A percentile compares a stretch with the other conserved stretches of the same genome.
phyloP scores from a whole-genome alignment of 2,113 vertebrate species.

The Zosterops pallidus region DNA sequence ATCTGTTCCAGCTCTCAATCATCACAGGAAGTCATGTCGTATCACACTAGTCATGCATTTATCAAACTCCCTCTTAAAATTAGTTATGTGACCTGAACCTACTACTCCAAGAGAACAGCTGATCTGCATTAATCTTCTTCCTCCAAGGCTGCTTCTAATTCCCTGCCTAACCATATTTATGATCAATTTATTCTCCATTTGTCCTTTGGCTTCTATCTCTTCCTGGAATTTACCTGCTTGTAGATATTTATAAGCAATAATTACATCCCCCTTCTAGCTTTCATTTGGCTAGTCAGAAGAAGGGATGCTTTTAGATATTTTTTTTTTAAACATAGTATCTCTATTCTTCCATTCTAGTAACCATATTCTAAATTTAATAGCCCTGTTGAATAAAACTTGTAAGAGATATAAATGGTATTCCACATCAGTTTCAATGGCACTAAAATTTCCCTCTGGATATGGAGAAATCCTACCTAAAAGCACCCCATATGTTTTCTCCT shows the following conservation, averaged over 20 bases:
- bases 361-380: not conserved
- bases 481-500: not conserved
- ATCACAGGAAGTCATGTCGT: not conserved
- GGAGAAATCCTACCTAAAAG: not conserved
- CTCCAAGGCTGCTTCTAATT: constrained; percentile 16
- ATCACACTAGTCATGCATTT: not conserved
- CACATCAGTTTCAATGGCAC: not conserved
- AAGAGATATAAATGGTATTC: not conserved
- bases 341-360: not conserved
- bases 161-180: constrained; percentile 31
- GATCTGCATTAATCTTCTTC: constrained; percentile 24
- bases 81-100: not conserved
- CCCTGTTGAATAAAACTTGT: not conserved
- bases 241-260: constrained; percentile 32
- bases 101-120: not conserved
- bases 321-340: not conserved
- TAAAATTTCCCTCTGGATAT: not conserved
- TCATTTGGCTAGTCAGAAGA: not conserved
- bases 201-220: constrained; percentile 20
- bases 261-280: not conserved
- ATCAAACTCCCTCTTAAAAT: constrained; percentile 6
- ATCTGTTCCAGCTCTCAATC: not conserved
- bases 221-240: constrained; percentile 23
- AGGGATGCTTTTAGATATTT: not conserved
- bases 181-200: constrained; percentile 27